A percentile compares a stretch with the other conserved stretches of the same genome.
phyloP scores from a whole-genome alignment of 2,113 vertebrate species.

The Hippocampus abdominalis region DNA sequence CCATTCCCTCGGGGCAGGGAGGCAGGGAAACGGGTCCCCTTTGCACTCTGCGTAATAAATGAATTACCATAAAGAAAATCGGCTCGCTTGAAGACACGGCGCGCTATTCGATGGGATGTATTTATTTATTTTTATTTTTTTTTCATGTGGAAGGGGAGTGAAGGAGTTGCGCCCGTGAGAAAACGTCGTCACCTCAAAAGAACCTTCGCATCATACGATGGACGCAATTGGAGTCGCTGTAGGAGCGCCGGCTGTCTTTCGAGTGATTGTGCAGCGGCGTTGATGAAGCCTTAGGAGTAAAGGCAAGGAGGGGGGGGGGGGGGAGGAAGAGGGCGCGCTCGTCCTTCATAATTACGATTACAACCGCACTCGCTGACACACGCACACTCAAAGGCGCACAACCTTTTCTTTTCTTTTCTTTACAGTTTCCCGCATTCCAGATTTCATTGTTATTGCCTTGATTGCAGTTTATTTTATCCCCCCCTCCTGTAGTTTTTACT shows the following conservation, averaged over 20 bases:
- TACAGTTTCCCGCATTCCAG: constrained; percentile 23
- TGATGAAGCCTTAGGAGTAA: not conserved
- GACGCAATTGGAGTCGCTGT: not conserved
- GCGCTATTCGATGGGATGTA: constrained; percentile 49
- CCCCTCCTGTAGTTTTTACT: constrained; percentile 41
- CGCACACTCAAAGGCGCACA: constrained; percentile 1
- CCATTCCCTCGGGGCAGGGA: not conserved
- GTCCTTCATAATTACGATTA: constrained; percentile 42
- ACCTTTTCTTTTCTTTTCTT: constrained; percentile 6
- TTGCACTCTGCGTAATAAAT: constrained; percentile 29
- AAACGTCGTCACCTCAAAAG: constrained; percentile 36
- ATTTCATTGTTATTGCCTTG: constrained; percentile 50
- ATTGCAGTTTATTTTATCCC: constrained; percentile 52
- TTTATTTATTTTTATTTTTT: too few species aligned
- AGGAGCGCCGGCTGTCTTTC: not conserved
- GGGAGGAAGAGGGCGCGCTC: constrained; percentile 11
- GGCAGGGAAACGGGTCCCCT: constrained; percentile 15
- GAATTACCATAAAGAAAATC: constrained; percentile 27
- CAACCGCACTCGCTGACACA: constrained; percentile 6
- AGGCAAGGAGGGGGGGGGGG: not conserved
- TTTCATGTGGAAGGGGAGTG: not conserved
- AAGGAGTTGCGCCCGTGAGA: constrained; percentile 1
- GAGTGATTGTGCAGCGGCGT: constrained; percentile 15
- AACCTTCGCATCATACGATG: constrained; percentile 8
- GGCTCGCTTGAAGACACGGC: constrained; percentile 10